Evolutionary conservation across 2,797 vertebrate genomes (phyloP).

Genomic region (Anisognathus igniventris): DNA sequence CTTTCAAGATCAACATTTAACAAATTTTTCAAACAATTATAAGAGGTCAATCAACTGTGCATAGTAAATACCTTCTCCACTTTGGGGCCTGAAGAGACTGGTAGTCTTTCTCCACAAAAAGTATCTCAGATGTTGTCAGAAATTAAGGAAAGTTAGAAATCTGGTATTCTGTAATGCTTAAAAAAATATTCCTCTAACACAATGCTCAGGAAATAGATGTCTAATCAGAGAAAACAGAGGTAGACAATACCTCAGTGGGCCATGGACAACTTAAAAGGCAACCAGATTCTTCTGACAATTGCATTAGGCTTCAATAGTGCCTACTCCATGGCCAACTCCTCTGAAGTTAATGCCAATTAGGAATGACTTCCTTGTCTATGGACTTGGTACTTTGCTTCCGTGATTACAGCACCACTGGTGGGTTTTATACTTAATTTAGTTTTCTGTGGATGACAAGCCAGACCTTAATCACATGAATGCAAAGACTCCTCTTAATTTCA

Average conservation of each 20-base stretch:
- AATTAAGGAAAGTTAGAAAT: background rate
- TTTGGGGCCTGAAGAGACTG: background rate
- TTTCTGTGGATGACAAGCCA: background rate
- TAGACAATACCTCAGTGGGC: background rate
- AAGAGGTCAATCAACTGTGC: background rate
- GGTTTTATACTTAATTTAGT: background rate
- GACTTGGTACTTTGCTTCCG: background rate
- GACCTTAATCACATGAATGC: background rate
- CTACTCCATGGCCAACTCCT: background rate
- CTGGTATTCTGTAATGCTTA: background rate
- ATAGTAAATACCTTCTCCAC: background rate
- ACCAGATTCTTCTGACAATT: background rate
- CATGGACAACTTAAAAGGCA: background rate
- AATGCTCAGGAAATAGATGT: background rate
- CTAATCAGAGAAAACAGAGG: background rate
- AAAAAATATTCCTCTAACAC: background rate
- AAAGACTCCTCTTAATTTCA: slow-evolving; percentile 14
- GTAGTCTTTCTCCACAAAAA: background rate
- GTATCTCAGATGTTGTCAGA: background rate
- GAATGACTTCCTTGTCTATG: background rate
- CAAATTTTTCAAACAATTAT: background rate
- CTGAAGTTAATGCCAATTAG: background rate
- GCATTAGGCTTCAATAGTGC: background rate
- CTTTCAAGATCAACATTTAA: background rate
- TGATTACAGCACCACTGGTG: background rate